Conservation (phyloP, 2,888 invertebrate genomes). For the Chymomyza fuscimana region DNA sequence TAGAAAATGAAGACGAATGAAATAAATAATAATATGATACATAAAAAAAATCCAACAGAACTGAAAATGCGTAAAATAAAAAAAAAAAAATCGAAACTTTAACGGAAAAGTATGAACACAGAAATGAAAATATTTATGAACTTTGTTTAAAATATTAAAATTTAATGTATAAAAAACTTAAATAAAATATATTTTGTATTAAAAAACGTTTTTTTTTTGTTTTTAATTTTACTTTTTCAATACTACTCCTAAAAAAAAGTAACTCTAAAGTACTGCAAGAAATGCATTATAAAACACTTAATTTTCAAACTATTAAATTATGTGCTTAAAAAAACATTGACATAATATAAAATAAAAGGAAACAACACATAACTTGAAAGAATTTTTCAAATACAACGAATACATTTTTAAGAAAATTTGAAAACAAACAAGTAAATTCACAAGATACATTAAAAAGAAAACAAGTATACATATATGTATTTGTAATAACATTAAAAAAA, state of each 20-base stretch:
- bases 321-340: not conserved
- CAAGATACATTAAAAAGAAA: not conserved
- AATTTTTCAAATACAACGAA: conserved; percentile 76
- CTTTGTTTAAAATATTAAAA: conserved; percentile 53
- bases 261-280: not conserved
- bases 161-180: not conserved
- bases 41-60: not conserved
- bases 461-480: conserved; percentile 10
- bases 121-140: conserved; percentile 31
- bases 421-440: conserved; percentile 9
- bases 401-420: conserved; percentile 63
- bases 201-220: conserved; percentile 6
- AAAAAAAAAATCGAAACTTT: not conserved
- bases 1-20: conserved; percentile 17
- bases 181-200: conserved; percentile 30
- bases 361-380: conserved; percentile 28
- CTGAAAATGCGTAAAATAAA: not conserved
- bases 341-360: conserved; percentile 26
- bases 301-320: not conserved
- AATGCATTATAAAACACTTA: not conserved
- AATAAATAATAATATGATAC: not conserved
- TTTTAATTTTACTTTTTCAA: not conserved
- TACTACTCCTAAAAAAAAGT: too few species aligned
- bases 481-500: conserved; percentile 34
- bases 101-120: not conserved